A percentile compares a stretch with the other conserved stretches of the same genome.
phyloP scores from a whole-genome alignment of 2,888 invertebrate genomes.

The Eurois occulta region DNA sequence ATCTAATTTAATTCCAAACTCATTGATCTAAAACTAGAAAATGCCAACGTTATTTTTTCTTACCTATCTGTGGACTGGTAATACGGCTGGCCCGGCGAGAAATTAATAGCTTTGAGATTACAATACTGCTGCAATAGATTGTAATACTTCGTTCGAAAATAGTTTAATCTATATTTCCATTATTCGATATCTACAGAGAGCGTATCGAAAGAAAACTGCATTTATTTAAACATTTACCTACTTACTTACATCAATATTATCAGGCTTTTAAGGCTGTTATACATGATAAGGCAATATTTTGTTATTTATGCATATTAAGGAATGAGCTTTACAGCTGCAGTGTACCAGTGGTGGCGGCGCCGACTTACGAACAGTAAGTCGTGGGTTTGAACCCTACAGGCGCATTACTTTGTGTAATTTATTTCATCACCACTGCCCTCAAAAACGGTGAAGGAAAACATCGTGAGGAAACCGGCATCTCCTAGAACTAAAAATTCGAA shows the following conservation, averaged over 20 bases:
- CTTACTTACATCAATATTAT: background rate
- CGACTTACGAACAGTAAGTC: no score
- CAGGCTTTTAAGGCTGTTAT: background rate
- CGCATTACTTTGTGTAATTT: no score
- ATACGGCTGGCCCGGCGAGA: constrained; percentile 12
- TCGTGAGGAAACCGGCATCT: no score
- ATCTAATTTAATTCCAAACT: background rate
- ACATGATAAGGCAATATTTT: background rate
- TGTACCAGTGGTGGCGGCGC: no score
- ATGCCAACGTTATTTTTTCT: background rate
- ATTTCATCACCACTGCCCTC: no score
- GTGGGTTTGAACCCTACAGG: no score
- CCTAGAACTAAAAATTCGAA: no score
- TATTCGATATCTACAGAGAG: constrained; percentile 29
- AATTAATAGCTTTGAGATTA: constrained; percentile 44
- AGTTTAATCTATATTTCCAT: constrained; percentile 44
- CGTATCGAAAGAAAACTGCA: constrained; percentile 20
- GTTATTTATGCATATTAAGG: background rate
- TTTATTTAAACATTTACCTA: constrained; percentile 3
- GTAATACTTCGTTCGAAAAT: constrained; percentile 26
- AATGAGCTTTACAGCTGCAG: background rate
- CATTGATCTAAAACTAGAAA: background rate
- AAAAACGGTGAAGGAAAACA: no score
- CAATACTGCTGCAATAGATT: constrained; percentile 18
- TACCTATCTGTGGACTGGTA: background rate